Base-by-base conservation (phyloP, 2,888 invertebrate species). In the Lasioglossum villosulum region DNA sequence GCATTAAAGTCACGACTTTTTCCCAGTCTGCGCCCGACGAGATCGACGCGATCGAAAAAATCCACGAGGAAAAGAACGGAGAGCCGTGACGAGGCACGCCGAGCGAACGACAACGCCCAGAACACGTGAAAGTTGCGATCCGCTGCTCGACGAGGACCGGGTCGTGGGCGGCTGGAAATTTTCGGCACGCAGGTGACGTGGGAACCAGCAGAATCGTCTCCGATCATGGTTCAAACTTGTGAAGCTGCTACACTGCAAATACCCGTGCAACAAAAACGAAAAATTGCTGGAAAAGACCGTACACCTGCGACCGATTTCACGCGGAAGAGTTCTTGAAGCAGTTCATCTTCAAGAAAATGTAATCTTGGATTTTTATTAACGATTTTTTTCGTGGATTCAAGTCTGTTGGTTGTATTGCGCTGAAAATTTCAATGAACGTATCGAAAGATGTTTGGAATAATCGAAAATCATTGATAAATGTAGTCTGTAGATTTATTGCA, bases 1-100 rank as follows among this genome's bases (percentile, higher is more conserved):
- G 74, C 81, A 86, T 86, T 86, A 83, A 82, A 79, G 74, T 77
- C 56, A 68, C 86, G 83, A 86, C 86, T 90, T 89, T 90, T 90
- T 90, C 83, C 81, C 77, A 68, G 80, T 85, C 88, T 84, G 82
- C 85, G 66, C 63, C 84, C 83, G 80, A 72, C 86, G 83, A 83
- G 83, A 83, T 87, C 82, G 34, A 68, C 66, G 66, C 78, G 76
- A 76, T 78, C 76, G 82, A 82, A 86, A 79, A 84, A 80, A 84
- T 77, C 52, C 30, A 23, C 39, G 78, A 34, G 63, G 45, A 39
- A 83, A 83, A 84, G 82, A 77, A 73, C 83, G 63, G 8, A 27
- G 42, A 59, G 59, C 59, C 59, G 59, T 59, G 52, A 66, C 34
- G 68, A 42, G 39, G 37, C 70, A 70, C 39, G 37, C 37, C 77